Evolutionary conservation across 2,797 vertebrate genomes (phyloP).

Genomic region (Channa striata): DNA sequence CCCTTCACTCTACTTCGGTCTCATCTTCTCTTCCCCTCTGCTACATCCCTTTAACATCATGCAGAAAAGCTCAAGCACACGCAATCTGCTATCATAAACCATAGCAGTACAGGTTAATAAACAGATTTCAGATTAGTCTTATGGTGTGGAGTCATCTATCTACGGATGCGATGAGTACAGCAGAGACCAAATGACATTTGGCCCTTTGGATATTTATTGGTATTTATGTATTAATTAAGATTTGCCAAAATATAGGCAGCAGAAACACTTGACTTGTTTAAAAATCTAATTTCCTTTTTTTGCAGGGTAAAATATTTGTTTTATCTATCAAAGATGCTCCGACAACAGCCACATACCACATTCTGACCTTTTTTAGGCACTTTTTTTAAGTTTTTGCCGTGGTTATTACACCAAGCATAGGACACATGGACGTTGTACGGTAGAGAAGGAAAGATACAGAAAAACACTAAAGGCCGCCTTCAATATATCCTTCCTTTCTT

Average conservation of each 20-base stretch:
- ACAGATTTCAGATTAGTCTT: conserved; percentile 6
- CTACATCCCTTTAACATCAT: conserved; percentile 28
- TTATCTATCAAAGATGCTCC: not conserved
- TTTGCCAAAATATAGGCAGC: too few relatives aligned
- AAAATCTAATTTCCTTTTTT: not conserved
- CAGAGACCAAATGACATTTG: not conserved
- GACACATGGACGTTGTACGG: not conserved
- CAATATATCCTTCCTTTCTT: not conserved
- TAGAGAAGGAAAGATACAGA: conserved; percentile 4
- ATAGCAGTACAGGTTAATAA: conserved; percentile 29
- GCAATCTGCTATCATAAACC: conserved; percentile 25
- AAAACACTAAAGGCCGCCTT: conserved; percentile 15
- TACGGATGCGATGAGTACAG: too few relatives aligned
- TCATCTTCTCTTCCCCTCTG: conserved; percentile 31
- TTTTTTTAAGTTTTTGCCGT: too few relatives aligned
- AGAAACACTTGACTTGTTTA: not conserved
- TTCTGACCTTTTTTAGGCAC: not conserved
- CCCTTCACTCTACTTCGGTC: conserved; percentile 27
- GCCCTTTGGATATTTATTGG: not conserved
- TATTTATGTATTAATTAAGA: not conserved
- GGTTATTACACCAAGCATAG: not conserved
- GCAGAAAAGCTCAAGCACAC: conserved; percentile 65
- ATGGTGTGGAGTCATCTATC: not conserved
- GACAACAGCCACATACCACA: not conserved
- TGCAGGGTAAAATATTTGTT: not conserved